Evolutionary conservation across 1,140 invertebrate genomes (phyloP).

Genomic region (Mya arenaria): DNA sequence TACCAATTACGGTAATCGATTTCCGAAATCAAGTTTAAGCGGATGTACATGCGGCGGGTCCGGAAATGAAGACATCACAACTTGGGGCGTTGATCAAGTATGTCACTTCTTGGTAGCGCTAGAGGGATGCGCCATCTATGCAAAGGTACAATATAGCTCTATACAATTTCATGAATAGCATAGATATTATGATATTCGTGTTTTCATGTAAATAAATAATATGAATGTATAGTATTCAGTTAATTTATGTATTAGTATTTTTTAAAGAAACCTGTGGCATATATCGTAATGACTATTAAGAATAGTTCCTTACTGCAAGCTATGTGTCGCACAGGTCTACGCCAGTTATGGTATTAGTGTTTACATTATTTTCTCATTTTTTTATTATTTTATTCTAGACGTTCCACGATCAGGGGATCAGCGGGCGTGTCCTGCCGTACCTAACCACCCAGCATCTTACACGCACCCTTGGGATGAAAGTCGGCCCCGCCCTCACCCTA

Average conservation of each 20-base stretch:
- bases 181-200: too few relatives aligned
- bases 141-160: conserved; percentile 42
- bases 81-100: conserved; percentile 42
- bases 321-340: too few relatives aligned
- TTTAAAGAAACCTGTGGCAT: too few relatives aligned
- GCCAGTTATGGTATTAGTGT: too few relatives aligned
- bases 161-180: too few relatives aligned
- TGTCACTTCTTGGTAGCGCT: conserved; percentile 34
- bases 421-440: conserved; percentile 92
- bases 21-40: neutral
- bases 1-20: conserved; percentile 3
- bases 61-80: conserved; percentile 20
- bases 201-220: too few relatives aligned
- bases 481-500: conserved; percentile 95
- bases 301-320: too few relatives aligned
- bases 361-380: too few relatives aligned
- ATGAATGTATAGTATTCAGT: too few relatives aligned
- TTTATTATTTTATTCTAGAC: conserved; percentile 86
- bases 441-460: conserved; percentile 96
- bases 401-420: conserved; percentile 95
- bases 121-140: conserved; percentile 42
- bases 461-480: conserved; percentile 94
- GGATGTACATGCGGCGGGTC: conserved; percentile 7
- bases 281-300: too few relatives aligned
- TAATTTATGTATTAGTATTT: too few relatives aligned